These are phyloP conservation scores for Choristoneura fumiferana DNA, from an alignment of 1,140 invertebrate species.

Conservation along the genomic window DNA sequence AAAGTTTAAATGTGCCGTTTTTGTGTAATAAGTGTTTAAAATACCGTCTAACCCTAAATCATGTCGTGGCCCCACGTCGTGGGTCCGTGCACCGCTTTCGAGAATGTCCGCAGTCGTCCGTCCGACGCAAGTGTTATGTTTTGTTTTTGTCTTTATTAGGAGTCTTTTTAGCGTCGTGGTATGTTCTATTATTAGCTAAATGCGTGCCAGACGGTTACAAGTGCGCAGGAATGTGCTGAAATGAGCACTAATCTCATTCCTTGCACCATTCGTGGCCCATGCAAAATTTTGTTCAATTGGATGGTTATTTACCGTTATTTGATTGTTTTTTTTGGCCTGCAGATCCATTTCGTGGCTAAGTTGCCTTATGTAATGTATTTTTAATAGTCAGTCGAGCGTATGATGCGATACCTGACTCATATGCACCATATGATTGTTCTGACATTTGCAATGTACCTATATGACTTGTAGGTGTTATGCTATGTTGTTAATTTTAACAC, in stretches of 20 bases:
- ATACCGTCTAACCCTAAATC: constrained; percentile 71
- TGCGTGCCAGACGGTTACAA: constrained; percentile 52
- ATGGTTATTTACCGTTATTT: constrained; percentile 48
- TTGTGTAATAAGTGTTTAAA: constrained; percentile 73
- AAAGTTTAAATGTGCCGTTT: constrained; percentile 68
- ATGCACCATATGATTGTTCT: constrained; percentile 18
- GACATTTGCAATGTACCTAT: not conserved
- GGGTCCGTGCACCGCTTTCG: constrained; percentile 65
- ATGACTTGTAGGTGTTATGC: not conserved
- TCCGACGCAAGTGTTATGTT: constrained; percentile 60
- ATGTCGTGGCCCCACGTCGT: constrained; percentile 75
- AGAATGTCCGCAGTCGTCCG: constrained; percentile 67
- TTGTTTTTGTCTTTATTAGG: constrained; percentile 73
- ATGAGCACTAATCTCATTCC: constrained; percentile 49
- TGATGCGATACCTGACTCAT: constrained; percentile 27
- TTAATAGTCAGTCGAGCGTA: constrained; percentile 25
- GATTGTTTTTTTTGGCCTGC: constrained; percentile 33
- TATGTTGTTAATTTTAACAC: not conserved
- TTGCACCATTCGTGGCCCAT: constrained; percentile 26
- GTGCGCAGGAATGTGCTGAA: constrained; percentile 57
- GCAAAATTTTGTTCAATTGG: constrained; percentile 39
- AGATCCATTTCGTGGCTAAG: constrained; percentile 24
- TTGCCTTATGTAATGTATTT: constrained; percentile 25
- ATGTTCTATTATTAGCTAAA: constrained; percentile 74
- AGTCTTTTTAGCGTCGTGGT: constrained; percentile 71